Evolutionary conservation across 2,113 vertebrate species (phyloP).

Genomic region (Phalacrocorax pelagicus): DNA sequence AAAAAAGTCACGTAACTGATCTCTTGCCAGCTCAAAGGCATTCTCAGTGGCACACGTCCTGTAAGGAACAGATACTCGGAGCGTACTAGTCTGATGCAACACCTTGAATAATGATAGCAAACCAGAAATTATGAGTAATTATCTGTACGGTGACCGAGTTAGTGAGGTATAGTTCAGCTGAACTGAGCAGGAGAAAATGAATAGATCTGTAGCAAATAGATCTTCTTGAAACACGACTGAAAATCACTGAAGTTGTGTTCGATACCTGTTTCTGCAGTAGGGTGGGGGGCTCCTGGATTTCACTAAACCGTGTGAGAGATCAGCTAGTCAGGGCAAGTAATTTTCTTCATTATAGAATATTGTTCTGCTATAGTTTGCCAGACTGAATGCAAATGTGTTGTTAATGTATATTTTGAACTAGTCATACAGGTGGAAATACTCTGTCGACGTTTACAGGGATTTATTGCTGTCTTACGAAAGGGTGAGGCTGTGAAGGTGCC

Average conservation of each 20-base stretch:
- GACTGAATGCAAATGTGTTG: background rate
- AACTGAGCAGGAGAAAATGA: background rate
- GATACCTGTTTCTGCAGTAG: background rate
- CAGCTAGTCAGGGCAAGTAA: background rate
- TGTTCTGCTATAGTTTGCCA: background rate
- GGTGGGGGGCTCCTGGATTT: background rate
- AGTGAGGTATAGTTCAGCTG: background rate
- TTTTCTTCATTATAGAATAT: background rate
- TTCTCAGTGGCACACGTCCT: background rate
- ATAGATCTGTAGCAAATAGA: background rate
- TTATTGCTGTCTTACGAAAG: background rate
- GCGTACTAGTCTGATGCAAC: background rate
- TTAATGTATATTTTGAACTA: accelerated
- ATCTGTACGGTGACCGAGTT: background rate
- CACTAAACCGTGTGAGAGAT: background rate
- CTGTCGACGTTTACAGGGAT: background rate
- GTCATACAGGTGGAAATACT: background rate
- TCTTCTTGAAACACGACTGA: background rate
- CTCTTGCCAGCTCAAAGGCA: background rate
- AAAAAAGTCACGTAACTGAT: background rate
- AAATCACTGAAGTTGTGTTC: background rate
- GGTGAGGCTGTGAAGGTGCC: background rate
- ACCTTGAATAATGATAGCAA: background rate
- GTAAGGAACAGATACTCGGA: background rate
- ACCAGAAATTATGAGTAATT: background rate